phyloP scores from a whole-genome alignment of 2,888 invertebrate species.

The Yponomeuta malinellus region DNA sequence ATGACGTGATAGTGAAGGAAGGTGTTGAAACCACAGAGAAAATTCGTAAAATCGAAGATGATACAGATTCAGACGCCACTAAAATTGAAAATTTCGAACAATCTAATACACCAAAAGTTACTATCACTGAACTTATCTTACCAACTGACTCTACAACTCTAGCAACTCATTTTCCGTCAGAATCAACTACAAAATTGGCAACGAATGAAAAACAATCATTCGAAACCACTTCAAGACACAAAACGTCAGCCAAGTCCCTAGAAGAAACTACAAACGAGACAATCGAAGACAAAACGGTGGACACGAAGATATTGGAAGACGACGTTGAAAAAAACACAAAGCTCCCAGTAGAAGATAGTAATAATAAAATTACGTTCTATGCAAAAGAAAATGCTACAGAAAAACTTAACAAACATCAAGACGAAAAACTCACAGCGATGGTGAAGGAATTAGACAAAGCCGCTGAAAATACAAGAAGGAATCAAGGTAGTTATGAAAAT shows the following conservation, averaged over 20 bases:
- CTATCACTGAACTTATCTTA: not conserved
- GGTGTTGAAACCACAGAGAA: not conserved
- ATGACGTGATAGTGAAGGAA: not conserved
- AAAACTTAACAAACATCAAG: not conserved
- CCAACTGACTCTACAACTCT: too few relatives aligned
- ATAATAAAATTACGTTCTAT: not conserved
- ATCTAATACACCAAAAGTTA: not conserved
- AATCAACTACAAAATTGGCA: not conserved
- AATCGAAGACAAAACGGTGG: not conserved
- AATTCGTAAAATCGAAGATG: not conserved
- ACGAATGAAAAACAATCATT: not conserved
- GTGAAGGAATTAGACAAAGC: not conserved
- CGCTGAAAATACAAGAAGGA: not conserved
- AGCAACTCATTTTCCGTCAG: too few relatives aligned
- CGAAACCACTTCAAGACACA: not conserved
- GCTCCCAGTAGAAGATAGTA: not conserved
- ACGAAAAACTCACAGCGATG: not conserved
- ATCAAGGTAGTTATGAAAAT: not conserved
- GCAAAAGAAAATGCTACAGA: too few relatives aligned
- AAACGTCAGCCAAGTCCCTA: not conserved
- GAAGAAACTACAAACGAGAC: not conserved
- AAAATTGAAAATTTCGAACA: not conserved
- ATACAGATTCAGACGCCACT: not conserved
- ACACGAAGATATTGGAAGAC: not conserved
- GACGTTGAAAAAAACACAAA: not conserved